Evolutionary conservation across 2,888 invertebrate genomes (phyloP), one percentile per base, ranked within the genome.

Genomic region (Tiliacea citrago): DNA sequence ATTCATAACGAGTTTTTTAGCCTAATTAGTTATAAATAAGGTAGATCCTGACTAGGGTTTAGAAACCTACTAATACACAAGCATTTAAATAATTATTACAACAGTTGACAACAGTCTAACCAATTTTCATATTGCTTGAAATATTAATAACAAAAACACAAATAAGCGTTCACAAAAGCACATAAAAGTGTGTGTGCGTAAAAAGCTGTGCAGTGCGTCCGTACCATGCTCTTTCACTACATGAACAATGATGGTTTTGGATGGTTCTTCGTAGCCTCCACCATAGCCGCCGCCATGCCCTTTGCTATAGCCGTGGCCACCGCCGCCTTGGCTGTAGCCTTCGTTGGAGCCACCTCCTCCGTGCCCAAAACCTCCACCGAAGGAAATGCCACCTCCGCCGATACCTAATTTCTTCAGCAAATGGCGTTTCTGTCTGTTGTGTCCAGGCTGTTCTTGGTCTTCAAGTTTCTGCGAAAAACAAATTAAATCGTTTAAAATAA

Each of bases 401-500:
- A 72, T 79, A 68, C 91, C 90, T 45, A 93, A 76, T 3, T 91
- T 90, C 77, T 88, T 89, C 65, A 89, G 83, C 21, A 93, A 82
- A 57, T 91, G 91, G 6, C 96, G 92, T 81, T 94, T 95, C 80
- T 95, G 93, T 68, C 95, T 91, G 80, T 92, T 94, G 35, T 84
- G 87, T 68, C 60, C 82, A 78, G 88, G 78, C 62, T 84, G 86
- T n/a, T 88, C 89, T 88, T 96, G 96, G 47, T 96, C 95, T 91
- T 96, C 95, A 65, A 96, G 89, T 93, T 93, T 96, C 96, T 96
- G 90, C 68, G n/a, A 60, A 85, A 75, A 74, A 82, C 9, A 70
- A 79, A 73, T 13, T 7, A 47, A 55, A 29, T 39, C 7, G n/a
- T n/a, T 66, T n/a, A 39, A 55, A 29, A 16, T 47, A 51, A 47